Base-by-base conservation (phyloP, 2,113 vertebrate species). In the Lycocorax pyrrhopterus region DNA sequence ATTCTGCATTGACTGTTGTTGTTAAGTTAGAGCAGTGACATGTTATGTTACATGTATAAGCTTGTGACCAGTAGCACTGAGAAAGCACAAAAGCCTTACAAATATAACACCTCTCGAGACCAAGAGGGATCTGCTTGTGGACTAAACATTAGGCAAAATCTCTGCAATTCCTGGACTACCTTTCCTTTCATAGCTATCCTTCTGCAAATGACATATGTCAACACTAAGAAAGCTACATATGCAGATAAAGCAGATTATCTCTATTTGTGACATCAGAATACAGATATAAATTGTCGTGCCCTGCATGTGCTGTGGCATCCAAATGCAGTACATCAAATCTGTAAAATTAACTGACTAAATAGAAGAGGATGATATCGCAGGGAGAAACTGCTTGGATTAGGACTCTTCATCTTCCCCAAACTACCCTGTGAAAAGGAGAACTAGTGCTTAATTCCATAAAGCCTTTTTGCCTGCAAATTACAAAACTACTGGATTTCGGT, bases 271-370 rank as follows among this genome's bases (percentile, higher is more conserved):
- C 32, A 58, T 25, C 11, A 29, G 60, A 55, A 74, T 14, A 44
- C 3, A 53, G 4, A 44, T 20, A 44, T 13, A 55, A 47, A 78
- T 12, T 1, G 1, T 12, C 0, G 0, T 52, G 21, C 21, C 15
- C 33, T 60, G 29, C 17, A 26, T 2, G 6, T 56, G 30, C 59
- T 81, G 46, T 44, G 32, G 68, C 49, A 87, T 53, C 27, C 43
- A 30, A 90, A 35, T 33, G 64, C 29, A 52, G 4, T 37, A 44
- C 6, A 47, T 15, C 27, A 79, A 74, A 73, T 32, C 33, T 26
- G 6, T 22, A 62, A 69, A 91, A 71, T 35, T 60, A 91, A 62
- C 12, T 37, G 29, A 93, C 44, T 52, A 71, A 78, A 74, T 7
- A 47, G 53, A 92, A 86, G 26, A 85, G 16, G 49, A 21, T 68